Evolutionary conservation across 2,888 invertebrate genomes (phyloP).

Genomic region (Phrixothrix hirtus): DNA sequence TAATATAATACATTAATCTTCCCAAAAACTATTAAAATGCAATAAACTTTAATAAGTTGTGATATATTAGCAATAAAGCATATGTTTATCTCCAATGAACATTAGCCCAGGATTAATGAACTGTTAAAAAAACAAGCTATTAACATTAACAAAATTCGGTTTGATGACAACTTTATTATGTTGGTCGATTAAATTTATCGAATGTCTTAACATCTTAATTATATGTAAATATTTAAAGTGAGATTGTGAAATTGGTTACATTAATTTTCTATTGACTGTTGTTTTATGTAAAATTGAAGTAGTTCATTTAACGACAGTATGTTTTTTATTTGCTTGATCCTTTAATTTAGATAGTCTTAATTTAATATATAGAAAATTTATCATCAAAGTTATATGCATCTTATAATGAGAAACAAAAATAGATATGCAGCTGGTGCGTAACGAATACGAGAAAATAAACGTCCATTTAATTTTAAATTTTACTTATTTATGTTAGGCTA

Average conservation of each 20-base stretch:
- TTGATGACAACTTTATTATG: conserved; percentile 39
- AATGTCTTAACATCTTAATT: conserved; percentile 19
- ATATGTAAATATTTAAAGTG: conserved; percentile 6
- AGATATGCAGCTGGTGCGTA: conserved; percentile 18
- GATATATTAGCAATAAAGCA: neutral
- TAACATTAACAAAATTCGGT: conserved; percentile 32
- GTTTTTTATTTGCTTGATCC: too few species aligned
- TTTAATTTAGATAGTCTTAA: too few species aligned
- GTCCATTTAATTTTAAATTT: conserved; percentile 13
- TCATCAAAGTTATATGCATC: neutral
- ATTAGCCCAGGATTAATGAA: conserved; percentile 39
- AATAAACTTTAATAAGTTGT: too few species aligned
- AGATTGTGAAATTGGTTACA: conserved; percentile 10
- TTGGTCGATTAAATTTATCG: conserved; percentile 34
- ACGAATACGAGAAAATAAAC: conserved; percentile 18
- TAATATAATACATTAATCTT: too few species aligned
- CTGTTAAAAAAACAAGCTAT: conserved; percentile 28
- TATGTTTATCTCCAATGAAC: neutral
- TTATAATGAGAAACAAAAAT: conserved; percentile 9
- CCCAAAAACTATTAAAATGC: too few species aligned
- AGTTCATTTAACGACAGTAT: too few species aligned
- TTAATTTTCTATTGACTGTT: conserved; percentile 4
- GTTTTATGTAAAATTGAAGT: neutral
- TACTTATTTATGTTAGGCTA: conserved; percentile 11
- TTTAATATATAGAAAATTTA: conserved; percentile 1